A percentile compares a stretch with the other conserved stretches of the same genome.
Conservation (phyloP, 2,797 vertebrate species). For the Bovichtus diacanthus region DNA sequence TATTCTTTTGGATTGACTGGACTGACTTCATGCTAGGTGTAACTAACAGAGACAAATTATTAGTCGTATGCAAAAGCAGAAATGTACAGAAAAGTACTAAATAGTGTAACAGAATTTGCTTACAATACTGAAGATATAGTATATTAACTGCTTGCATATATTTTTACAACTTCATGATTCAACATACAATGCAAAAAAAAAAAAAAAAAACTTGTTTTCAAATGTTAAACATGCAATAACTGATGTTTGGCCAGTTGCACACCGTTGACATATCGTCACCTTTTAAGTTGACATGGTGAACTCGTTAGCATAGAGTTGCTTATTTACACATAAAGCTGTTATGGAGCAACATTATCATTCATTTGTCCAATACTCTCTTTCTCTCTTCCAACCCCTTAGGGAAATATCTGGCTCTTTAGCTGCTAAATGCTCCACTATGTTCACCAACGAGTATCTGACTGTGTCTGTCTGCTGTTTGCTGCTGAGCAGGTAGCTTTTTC, state of each 20-base stretch:
- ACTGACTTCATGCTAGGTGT: neutral
- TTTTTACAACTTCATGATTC: slow-evolving; percentile 1
- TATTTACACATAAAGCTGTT: slow-evolving; percentile 2
- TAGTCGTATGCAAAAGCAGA: neutral
- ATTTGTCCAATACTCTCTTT: slow-evolving; percentile 1
- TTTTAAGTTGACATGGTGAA: neutral
- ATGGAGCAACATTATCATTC: neutral
- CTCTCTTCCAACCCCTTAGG: neutral
- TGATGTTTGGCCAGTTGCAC: neutral
- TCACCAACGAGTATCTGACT: neutral
- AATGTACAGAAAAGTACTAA: neutral
- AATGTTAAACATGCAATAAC: neutral
- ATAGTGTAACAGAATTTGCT: neutral
- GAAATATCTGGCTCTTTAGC: slow-evolving; percentile 1
- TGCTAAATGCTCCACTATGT: slow-evolving; percentile 13
- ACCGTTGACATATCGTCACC: neutral
- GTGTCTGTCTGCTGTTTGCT: neutral
- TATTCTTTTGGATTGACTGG: neutral
- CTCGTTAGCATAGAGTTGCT: neutral
- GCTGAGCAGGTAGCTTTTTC: neutral
- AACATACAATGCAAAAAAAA: neutral
- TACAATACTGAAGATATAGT: neutral
- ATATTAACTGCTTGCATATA: neutral
- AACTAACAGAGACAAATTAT: neutral
- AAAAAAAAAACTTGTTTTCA: neutral